Base-by-base conservation (phyloP, 2,888 invertebrate species). In the Cancer borealis region DNA sequence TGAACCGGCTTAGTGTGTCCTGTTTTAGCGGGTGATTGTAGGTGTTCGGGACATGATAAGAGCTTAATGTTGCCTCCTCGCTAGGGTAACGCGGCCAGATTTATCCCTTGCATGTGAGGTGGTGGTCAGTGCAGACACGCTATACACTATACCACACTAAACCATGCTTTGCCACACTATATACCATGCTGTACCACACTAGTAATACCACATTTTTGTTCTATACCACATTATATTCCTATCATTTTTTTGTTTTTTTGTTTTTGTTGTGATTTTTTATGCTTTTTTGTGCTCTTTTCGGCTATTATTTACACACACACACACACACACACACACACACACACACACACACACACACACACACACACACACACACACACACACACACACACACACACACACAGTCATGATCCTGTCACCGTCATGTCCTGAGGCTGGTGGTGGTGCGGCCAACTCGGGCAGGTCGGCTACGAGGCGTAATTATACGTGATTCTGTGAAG, bases 101-200 rank as follows among this genome's bases (percentile, higher is more conserved):
- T 66, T 93, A 93, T 93, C 88, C 89, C 89, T 93, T 73, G 93
- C 93, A 93, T 93, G 93, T 89, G 66, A 47, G 60, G 47, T 5
- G 26, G 30, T 79, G 6, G 5, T 79, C 21, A 30, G 30, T 26
- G 79, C 0, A 8, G 30, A 12, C 30, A 79, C 12, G 79, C 30
- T 30, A 79, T 30, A 79, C 79, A 26, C n/a, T 4, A 26, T 12
- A 79, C 79, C 79, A 79, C 26, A 12, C 30, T 26, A 79, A 0
- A 79, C 79, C 79, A 79, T 14, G 3, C 12, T 21, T 30, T 12
- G 21, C 30, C 79, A 79, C 79, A 79, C 73, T 8, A 73, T 8
- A 73, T n/a, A 73, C 26, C n/a, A 73, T n/a, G 8, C 6, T 8
- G n/a, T n/a, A n/a, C 73, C 73, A 73, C 73, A n/a, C 73, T 26